These are phyloP conservation scores for Rhabdornis inornatus DNA, from an alignment of 2,113 vertebrate genomes.

Conservation along the genomic window DNA sequence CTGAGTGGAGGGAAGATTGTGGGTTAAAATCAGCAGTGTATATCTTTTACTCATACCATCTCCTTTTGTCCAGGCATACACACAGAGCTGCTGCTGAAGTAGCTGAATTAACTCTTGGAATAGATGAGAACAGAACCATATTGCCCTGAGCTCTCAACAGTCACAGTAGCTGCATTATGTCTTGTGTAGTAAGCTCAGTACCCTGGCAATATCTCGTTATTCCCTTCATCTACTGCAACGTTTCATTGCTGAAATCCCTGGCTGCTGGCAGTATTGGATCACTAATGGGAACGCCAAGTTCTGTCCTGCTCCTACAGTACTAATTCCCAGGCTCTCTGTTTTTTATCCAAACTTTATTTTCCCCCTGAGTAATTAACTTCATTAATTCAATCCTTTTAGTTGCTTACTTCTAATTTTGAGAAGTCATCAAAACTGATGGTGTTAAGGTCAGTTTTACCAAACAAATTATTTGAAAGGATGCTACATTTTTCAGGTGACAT, in stretches of 20 bases:
- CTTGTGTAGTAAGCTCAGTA: background rate
- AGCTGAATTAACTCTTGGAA: background rate
- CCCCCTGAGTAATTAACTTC: background rate
- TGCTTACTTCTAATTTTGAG: background rate
- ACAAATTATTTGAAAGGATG: background rate
- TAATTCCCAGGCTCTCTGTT: background rate
- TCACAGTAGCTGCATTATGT: background rate
- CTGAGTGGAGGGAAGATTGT: background rate
- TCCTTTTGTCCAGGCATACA: background rate
- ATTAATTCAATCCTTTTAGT: background rate
- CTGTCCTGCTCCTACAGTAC: background rate
- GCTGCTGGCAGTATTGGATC: background rate
- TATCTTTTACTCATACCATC: background rate
- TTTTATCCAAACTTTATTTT: background rate
- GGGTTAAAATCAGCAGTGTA: background rate
- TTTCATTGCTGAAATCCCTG: background rate
- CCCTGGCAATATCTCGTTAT: background rate
- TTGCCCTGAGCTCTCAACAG: background rate
- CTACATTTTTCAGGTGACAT: background rate
- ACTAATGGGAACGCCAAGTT: background rate
- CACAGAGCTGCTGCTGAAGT: background rate
- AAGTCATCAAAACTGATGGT: background rate
- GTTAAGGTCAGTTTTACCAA: background rate
- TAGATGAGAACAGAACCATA: background rate
- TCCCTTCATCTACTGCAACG: background rate